Evolutionary conservation across 2,888 invertebrate species (phyloP).

Genomic region (Melipona beecheii): DNA sequence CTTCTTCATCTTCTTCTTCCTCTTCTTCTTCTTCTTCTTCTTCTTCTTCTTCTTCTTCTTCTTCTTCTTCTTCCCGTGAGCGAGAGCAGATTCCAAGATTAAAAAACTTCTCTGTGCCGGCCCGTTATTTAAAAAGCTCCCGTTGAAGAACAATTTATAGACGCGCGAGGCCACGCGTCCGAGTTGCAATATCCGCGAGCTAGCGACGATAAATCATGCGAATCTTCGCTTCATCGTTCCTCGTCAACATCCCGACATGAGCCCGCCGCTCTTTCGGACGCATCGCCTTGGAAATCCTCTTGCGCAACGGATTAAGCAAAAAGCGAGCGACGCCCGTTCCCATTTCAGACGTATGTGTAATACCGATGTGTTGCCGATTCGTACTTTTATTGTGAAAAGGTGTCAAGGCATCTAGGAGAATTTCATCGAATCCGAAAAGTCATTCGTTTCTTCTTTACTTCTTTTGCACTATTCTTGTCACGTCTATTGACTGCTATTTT

Average conservation of each 20-base stretch:
- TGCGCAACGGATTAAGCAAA: neutral
- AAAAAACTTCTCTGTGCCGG: conserved; percentile 39
- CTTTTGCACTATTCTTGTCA: no score
- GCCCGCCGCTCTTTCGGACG: conserved; percentile 6
- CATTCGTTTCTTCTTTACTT: no score
- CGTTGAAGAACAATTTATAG: conserved; percentile 35
- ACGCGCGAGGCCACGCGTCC: conserved; percentile 14
- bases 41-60: neutral
- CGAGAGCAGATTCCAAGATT: conserved; percentile 41
- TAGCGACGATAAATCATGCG: conserved; percentile 59
- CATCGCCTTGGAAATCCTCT: conserved; percentile 41
- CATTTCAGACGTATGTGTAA: neutral
- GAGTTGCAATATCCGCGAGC: conserved; percentile 6
- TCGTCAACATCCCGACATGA: conserved; percentile 49
- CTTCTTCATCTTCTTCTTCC: no score
- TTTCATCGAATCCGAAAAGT: no score
- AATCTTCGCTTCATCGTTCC: conserved; percentile 53
- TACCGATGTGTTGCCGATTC: neutral
- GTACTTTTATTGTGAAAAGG: neutral
- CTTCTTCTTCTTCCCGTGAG: neutral
- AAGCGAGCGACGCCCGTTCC: neutral
- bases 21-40: no score
- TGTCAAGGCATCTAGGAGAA: no score
- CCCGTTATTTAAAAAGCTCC: conserved; percentile 4
- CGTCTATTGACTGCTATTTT: no score